Conservation (phyloP, 2,113 vertebrate genomes). For the Lathamus discolor region DNA sequence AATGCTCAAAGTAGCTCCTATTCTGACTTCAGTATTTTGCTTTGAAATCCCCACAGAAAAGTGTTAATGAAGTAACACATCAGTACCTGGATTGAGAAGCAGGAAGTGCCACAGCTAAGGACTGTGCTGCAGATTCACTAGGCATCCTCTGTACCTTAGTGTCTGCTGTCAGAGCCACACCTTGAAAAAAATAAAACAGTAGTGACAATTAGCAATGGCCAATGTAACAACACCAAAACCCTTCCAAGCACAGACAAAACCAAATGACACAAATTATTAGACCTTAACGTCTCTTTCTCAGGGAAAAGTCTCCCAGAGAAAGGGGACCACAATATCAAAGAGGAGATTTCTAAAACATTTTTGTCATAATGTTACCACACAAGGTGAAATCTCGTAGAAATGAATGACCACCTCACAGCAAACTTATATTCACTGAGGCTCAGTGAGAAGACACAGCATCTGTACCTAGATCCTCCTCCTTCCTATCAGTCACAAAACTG, state of each 20-base stretch:
- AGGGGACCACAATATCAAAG: background rate
- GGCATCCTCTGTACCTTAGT: conserved; percentile 97
- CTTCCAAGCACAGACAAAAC: background rate
- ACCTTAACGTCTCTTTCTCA: background rate
- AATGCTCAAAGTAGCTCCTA: background rate
- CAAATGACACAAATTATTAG: background rate
- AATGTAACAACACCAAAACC: background rate
- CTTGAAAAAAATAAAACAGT: conserved; percentile 46
- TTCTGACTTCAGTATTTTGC: background rate
- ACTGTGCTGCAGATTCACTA: conserved; percentile 88
- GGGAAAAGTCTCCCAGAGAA: background rate
- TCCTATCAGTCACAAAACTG: background rate
- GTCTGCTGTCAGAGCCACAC: conserved; percentile 91
- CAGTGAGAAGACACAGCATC: background rate
- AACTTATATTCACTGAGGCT: background rate
- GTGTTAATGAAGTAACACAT: background rate
- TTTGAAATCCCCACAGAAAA: background rate
- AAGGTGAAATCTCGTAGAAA: background rate
- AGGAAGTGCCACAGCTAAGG: conserved; percentile 88
- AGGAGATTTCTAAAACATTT: background rate
- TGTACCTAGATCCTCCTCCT: background rate
- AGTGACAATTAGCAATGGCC: background rate
- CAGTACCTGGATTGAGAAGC: conserved; percentile 88
- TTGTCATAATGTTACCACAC: background rate
- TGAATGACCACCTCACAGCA: accelerated